These are phyloP conservation scores for Eriocheir sinensis DNA, from an alignment of 1,140 invertebrate genomes.

Conservation along the genomic window DNA sequence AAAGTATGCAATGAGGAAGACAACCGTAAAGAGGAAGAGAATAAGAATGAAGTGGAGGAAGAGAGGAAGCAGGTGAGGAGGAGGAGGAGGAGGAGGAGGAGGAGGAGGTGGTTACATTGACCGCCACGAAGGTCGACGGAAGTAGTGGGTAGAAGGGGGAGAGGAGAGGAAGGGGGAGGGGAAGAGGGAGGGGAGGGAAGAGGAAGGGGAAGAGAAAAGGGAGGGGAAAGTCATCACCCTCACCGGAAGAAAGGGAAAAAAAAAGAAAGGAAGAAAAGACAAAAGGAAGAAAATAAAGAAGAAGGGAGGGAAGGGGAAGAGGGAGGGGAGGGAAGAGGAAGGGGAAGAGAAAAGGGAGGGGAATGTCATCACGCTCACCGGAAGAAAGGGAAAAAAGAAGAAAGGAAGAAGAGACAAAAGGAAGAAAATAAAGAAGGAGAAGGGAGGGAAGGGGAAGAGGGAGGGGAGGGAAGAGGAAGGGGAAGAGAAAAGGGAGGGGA, in stretches of 20 bases:
- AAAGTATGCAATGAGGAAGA: no score
- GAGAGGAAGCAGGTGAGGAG: no score
- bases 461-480: not conserved
- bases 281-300: no score
- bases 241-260: not conserved
- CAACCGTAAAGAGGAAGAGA: no score
- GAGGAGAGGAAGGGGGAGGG: not conserved
- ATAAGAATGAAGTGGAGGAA: no score
- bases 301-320: not conserved
- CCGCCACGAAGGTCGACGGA: not conserved
- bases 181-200: not conserved
- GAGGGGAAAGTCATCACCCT: not conserved
- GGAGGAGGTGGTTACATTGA: constrained; percentile 8
- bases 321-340: not conserved
- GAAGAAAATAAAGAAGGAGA: no score
- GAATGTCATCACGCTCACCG: not conserved
- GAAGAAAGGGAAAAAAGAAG: not conserved
- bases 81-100: not conserved
- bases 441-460: constrained; percentile 10
- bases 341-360: not conserved
- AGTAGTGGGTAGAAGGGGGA: not conserved
- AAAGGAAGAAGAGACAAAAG: no score
- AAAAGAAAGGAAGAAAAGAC: not conserved
- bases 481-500: not conserved
- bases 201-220: not conserved